Evolutionary conservation across 2,113 vertebrate genomes (phyloP), one percentile per base, ranked within the genome.

Genomic region (Dasypus novemcinctus): DNA sequence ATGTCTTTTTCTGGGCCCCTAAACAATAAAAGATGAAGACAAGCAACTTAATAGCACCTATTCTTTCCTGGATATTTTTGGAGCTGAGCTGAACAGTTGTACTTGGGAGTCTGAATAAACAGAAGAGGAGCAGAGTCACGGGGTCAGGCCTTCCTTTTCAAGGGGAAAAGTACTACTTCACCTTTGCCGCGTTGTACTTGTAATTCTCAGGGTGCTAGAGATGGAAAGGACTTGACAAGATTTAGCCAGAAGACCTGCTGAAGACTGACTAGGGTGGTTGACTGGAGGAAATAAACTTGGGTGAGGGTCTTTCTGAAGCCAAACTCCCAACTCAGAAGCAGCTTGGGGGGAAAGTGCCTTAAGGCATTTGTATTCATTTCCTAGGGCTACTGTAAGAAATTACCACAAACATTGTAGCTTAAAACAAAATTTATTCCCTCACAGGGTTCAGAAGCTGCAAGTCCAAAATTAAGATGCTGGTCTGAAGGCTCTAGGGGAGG

Each of bases 51-150:
- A 86, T 41, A 85, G n/a, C 18, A 93, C 87, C 83, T 96, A 71
- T 91, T 94, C 88, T 91, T 93, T 82, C 91, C 31, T 76, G 78
- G 91, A 36, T 96, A 96, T 89, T 95, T 97, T 97, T 92, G 94
- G 89, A 68, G 54, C 57, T 81, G 78, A 90, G 71, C 84, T 57
- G 59, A 96, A 91, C 74, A 75, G 76, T 57, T 71, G 88, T 64
- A 87, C 68, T 91, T 83, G 79, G 79, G 69, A 94, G 61, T 75
- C 21, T 93, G 88, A 92, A 94, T 88, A 96, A 88, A 93, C 0
- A 76, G 64, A 71, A 79, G 41, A 31, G 43, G 46, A 83, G 59
- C 33, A 85, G 88, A 81, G 82, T 74, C 31, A 12, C 41, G 27
- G 21, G 41, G 63, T 64, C 57, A 49, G 54, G 81, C 64, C 92